These are phyloP conservation scores for Notarius quadriscutis DNA, from an alignment of 2,113 vertebrate species.

Conservation along the genomic window DNA sequence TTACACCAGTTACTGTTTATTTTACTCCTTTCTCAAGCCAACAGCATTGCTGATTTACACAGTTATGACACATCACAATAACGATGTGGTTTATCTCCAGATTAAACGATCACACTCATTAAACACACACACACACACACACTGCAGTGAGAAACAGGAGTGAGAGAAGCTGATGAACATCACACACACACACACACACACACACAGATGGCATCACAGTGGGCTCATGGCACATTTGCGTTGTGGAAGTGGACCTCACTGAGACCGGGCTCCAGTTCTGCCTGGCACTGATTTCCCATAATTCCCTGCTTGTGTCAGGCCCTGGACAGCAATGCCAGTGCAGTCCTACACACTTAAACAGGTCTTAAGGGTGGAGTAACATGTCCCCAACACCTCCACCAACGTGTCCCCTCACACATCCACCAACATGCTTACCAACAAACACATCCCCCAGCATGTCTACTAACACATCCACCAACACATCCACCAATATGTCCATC, in stretches of 20 bases:
- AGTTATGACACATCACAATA: neutral
- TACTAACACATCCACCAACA: too few relatives aligned
- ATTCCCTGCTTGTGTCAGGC: constrained; percentile 37
- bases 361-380: neutral
- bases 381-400: neutral
- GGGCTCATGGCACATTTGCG: constrained; percentile 64
- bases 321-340: neutral
- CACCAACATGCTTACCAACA: too few relatives aligned
- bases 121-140: neutral
- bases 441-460: too few relatives aligned
- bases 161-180: constrained; percentile 49
- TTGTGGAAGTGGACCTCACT: constrained; percentile 65
- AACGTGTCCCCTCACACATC: neutral
- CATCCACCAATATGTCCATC: too few relatives aligned
- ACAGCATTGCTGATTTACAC: neutral
- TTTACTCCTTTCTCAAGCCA: neutral
- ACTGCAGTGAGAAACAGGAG: constrained; percentile 22
- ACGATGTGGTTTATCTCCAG: neutral
- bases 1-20: neutral
- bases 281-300: constrained; percentile 53
- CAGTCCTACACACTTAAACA: neutral
- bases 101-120: constrained; percentile 10
- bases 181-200: constrained; percentile 40
- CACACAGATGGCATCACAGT: constrained; percentile 76
- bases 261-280: constrained; percentile 64